phyloP scores from a whole-genome alignment of 2,888 invertebrate species.

The Tubulanus polymorphus region DNA sequence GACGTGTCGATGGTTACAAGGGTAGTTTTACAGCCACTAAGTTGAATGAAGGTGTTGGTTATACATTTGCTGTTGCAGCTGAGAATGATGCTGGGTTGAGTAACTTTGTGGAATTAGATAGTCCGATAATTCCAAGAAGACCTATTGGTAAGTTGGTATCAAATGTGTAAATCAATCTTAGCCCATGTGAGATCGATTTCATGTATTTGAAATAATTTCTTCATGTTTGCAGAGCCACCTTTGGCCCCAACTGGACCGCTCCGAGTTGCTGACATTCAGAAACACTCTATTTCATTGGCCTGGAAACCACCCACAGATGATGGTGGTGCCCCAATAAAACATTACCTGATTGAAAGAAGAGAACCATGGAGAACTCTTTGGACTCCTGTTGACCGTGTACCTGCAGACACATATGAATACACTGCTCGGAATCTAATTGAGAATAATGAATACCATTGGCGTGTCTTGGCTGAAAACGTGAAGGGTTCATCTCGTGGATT shows the following conservation, averaged over 20 bases:
- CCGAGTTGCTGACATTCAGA: slow-evolving; percentile 26
- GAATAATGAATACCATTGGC: slow-evolving; percentile 79
- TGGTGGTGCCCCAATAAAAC: slow-evolving; percentile 38
- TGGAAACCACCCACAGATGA: slow-evolving; percentile 51
- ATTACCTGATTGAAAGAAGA: slow-evolving; percentile 37
- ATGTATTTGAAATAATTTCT: background rate
- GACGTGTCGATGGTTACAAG: slow-evolving; percentile 32
- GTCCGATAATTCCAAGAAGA: slow-evolving; percentile 36
- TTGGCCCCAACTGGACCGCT: slow-evolving; percentile 30
- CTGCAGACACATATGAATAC: slow-evolving; percentile 21
- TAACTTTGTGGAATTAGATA: slow-evolving; percentile 54
- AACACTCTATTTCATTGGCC: slow-evolving; percentile 29
- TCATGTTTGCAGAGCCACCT: slow-evolving; percentile 29
- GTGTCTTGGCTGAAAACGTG: slow-evolving; percentile 80
- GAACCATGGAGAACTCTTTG: slow-evolving; percentile 28
- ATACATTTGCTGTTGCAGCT: slow-evolving; percentile 82
- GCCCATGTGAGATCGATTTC: too few relatives aligned
- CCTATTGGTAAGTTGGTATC: slow-evolving; percentile 32
- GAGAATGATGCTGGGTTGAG: slow-evolving; percentile 74
- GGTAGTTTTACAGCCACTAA: slow-evolving; percentile 20
- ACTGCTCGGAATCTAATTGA: slow-evolving; percentile 62
- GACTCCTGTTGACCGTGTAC: slow-evolving; percentile 26
- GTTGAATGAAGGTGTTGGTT: slow-evolving; percentile 51
- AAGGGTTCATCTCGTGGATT: slow-evolving; percentile 75
- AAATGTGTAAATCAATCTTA: background rate